Percentiles rank a stretch among this genome's conserved stretches.
Evolutionary conservation across 2,797 vertebrate genomes (phyloP).

Genomic region (Acestrorhynchus altus): DNA sequence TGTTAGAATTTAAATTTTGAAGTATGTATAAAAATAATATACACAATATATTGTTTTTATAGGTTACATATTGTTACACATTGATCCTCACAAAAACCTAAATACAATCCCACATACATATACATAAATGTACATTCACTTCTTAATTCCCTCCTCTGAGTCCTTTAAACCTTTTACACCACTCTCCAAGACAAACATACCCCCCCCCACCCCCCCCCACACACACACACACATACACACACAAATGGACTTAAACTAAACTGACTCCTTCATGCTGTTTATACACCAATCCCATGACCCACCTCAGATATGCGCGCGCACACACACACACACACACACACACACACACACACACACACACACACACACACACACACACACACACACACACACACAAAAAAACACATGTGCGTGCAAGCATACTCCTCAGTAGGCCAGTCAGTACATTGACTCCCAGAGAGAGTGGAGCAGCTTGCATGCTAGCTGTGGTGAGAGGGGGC

Average conservation of each 20-base stretch:
- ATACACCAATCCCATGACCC: not conserved
- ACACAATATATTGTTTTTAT: no score
- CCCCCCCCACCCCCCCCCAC: not conserved
- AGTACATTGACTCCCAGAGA: constrained; percentile 57
- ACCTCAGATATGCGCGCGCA: no score
- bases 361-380: constrained; percentile 34
- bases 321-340: constrained; percentile 34
- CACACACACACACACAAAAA: constrained; percentile 49
- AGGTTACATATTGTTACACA: no score
- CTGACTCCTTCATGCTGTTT: not conserved
- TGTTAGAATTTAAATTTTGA: no score
- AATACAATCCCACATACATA: no score
- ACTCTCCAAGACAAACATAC: not conserved
- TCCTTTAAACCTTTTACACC: no score
- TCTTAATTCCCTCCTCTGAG: no score
- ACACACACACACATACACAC: constrained; percentile 10
- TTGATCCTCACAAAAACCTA: no score
- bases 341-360: constrained; percentile 39
- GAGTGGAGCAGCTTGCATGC: constrained; percentile 69
- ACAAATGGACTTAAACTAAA: no score
- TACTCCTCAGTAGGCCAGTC: not conserved
- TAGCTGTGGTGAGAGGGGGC: constrained; percentile 60
- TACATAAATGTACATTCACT: no score
- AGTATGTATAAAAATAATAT: no score
- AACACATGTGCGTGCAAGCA: constrained; percentile 26